A percentile compares a stretch with the other conserved stretches of the same genome.
Conservation (phyloP, 1,140 invertebrate species). For the Drosophila navojoa region DNA sequence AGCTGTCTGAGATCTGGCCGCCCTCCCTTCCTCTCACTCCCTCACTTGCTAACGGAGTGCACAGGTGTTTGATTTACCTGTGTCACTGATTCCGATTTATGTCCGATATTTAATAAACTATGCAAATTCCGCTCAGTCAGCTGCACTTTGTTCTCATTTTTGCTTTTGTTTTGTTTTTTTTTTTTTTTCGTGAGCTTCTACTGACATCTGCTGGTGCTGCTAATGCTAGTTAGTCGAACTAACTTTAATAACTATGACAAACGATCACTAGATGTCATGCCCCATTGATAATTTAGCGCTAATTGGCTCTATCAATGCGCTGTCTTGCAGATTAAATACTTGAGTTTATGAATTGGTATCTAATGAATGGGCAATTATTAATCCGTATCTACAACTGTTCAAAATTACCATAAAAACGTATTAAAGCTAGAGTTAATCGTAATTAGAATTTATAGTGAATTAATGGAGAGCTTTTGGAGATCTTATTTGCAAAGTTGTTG, state of each 20-base stretch:
- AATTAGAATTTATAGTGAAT: no score
- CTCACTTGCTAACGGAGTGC: neutral
- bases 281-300: slow-evolving; percentile 26
- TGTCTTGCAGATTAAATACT: slow-evolving; percentile 2
- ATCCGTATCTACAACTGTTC: neutral
- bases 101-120: slow-evolving; percentile 14
- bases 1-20: no score
- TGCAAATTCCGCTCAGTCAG: slow-evolving; percentile 10
- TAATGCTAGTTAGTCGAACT: neutral
- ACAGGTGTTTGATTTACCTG: slow-evolving; percentile 17
- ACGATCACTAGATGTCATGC: slow-evolving; percentile 14
- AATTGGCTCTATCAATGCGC: slow-evolving; percentile 17
- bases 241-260: slow-evolving; percentile 9
- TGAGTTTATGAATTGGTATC: slow-evolving; percentile 11
- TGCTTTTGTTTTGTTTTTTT: no score
- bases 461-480: no score
- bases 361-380: neutral
- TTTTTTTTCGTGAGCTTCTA: no score
- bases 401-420: neutral
- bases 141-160: neutral
- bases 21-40: neutral
- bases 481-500: no score
- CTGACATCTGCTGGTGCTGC: neutral
- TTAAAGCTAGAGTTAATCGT: no score
- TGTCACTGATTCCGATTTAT: slow-evolving; percentile 13